Conservation (phyloP, 2,113 vertebrate genomes). For the Laticauda laticaudata region DNA sequence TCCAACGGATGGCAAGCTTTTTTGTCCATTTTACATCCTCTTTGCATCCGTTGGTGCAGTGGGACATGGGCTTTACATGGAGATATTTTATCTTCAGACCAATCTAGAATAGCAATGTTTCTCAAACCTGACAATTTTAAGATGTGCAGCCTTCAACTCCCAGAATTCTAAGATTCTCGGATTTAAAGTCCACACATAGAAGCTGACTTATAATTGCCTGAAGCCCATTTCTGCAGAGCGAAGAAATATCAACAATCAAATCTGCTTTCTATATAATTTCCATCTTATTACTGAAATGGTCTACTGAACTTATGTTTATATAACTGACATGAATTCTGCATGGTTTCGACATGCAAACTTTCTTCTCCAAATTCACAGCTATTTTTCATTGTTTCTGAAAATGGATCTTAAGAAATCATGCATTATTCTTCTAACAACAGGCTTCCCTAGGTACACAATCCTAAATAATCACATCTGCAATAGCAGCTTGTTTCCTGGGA, state of each 20-base stretch:
- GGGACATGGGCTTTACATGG: too few species aligned
- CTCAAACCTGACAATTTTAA: neutral
- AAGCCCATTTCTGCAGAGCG: slow-evolving; percentile 13
- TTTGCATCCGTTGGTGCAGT: too few species aligned
- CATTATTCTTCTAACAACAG: slow-evolving; percentile 3
- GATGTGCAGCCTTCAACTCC: neutral
- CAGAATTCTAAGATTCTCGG: neutral
- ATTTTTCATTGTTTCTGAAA: slow-evolving; percentile 5
- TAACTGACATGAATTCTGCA: neutral
- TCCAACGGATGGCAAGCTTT: too few species aligned
- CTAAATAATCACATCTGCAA: slow-evolving; percentile 38
- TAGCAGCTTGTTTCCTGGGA: slow-evolving; percentile 57
- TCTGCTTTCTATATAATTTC: neutral
- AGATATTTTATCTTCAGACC: too few species aligned
- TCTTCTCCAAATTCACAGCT: slow-evolving; percentile 6
- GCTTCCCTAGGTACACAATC: slow-evolving; percentile 40
- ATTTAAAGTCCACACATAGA: neutral
- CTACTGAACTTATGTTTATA: slow-evolving; percentile 11
- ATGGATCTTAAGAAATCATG: slow-evolving; percentile 18
- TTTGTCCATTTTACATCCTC: too few species aligned
- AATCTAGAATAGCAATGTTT: neutral
- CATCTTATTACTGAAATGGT: slow-evolving; percentile 1
- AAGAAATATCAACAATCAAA: neutral
- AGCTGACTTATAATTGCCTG: neutral
- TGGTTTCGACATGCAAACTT: neutral